Base-by-base conservation (phyloP, 2,797 vertebrate species). In the Scomberomorus guttatus region DNA sequence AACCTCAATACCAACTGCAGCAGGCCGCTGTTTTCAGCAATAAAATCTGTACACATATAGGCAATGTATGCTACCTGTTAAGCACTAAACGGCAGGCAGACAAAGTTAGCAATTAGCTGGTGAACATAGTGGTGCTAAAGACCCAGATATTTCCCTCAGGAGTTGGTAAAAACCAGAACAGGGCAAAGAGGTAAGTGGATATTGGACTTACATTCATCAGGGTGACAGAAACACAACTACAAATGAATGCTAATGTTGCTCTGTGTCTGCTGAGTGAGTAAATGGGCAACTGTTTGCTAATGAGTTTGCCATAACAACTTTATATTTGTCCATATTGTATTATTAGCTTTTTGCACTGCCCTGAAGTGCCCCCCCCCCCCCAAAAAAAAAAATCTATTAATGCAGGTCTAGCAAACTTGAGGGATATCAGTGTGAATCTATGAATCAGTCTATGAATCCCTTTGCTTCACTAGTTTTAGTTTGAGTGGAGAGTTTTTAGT, bases 401-500 rank as follows among this genome's bases (percentile, higher is more conserved):
- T 54, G 32, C 29, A 25, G 48, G 22, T 61, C 59, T 58, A 69
- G 57, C 54, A 69, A 56, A 56, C 55, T 42, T 67, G 20, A 69
- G 12, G 7, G 37, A 13, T 44, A 27, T 77, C 62, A 60, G 48
- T 66, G 24, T 42, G 67, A 77, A 62, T 70, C 6, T 63, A 34
- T 50, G n/a, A 69, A 42, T 12, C 37, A 37, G 37, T 56, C 65
- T 22, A 68, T 56, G 65, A 81, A 68, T 73, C n/a, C 52, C 24
- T 68, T 79, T 69, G 62, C 34, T 75, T 22, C 29, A 50, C 39
- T 60, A 44, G 51, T 76, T 56, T 67, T 29, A 71, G 50, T 70
- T 39, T 15, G 37, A 60, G 50, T 44, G 22, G 11, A 34, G 29
- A 52, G 10, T 46, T 78, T 73, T 65, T 52, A 42, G 50, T 50